Evolutionary conservation across 2,797 vertebrate genomes (phyloP).

Genomic region (Cryptoprocta ferox): DNA sequence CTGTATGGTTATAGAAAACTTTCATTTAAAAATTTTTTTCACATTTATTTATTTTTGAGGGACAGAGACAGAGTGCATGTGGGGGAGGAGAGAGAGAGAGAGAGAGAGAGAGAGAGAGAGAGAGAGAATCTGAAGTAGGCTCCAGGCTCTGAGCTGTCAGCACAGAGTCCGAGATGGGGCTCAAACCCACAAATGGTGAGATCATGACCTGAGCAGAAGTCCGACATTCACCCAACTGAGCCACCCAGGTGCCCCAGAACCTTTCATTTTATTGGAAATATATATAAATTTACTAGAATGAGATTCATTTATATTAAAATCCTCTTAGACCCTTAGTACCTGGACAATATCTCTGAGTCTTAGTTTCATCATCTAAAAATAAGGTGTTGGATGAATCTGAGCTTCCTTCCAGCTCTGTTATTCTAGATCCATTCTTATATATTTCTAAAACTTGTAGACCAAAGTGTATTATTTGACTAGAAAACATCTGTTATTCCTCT

Average conservation of each 20-base stretch:
- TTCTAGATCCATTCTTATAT: background rate
- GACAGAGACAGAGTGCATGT: no score
- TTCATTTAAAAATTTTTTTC: background rate
- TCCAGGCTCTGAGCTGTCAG: no score
- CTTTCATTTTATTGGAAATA: background rate
- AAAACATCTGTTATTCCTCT: background rate
- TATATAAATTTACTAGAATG: background rate
- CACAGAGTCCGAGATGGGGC: no score
- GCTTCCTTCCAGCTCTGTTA: background rate
- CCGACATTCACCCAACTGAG: no score
- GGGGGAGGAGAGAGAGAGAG: no score
- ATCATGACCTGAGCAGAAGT: no score
- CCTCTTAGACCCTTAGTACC: background rate
- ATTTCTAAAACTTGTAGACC: background rate
- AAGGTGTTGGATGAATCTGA: background rate
- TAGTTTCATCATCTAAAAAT: background rate
- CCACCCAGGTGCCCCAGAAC: background rate
- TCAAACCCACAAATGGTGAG: no score
- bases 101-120: no score
- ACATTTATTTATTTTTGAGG: no score
- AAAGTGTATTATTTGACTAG: background rate
- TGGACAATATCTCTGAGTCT: background rate
- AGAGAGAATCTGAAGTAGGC: no score
- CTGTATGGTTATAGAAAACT: background rate
- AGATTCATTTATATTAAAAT: slow-evolving; percentile 33